Evolutionary conservation across 2,797 vertebrate genomes (phyloP).

Genomic region (Pteropus rufus): DNA sequence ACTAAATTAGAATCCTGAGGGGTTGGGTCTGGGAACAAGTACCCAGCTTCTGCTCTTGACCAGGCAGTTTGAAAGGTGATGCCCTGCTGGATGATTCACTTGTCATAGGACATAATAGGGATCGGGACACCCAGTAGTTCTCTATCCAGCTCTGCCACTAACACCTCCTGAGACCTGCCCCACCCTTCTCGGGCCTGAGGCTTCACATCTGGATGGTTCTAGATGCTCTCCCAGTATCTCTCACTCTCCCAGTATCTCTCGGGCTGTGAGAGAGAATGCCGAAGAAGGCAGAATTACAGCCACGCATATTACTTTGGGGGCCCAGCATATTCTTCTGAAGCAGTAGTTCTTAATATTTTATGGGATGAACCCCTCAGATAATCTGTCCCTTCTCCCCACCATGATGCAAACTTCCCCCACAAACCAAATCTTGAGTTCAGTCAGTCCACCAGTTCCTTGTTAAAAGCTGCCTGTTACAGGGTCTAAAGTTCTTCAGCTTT

Average conservation of each 20-base stretch:
- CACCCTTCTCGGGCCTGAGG: neutral
- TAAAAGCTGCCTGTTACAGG: neutral
- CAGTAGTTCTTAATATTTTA: constrained; percentile 19
- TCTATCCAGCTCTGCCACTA: neutral
- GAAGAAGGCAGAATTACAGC: neutral
- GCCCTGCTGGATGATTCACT: neutral
- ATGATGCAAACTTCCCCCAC: neutral
- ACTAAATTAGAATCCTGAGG: neutral
- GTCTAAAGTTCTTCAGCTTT: neutral
- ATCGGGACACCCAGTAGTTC: neutral
- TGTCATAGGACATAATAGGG: neutral
- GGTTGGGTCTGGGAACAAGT: neutral
- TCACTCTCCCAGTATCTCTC: neutral
- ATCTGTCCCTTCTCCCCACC: neutral
- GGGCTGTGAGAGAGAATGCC: neutral
- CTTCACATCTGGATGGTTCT: neutral
- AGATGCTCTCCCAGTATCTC: neutral
- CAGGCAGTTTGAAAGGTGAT: neutral
- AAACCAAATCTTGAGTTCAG: neutral
- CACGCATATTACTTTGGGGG: neutral
- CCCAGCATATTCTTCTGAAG: constrained; percentile 4
- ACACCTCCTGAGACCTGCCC: neutral
- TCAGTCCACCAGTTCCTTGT: neutral
- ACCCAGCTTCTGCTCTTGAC: neutral
- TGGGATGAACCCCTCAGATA: neutral